Base-by-base conservation (phyloP, 92 coral and sea anemone genomes). In the Umimayanthus chanpuru region DNA sequence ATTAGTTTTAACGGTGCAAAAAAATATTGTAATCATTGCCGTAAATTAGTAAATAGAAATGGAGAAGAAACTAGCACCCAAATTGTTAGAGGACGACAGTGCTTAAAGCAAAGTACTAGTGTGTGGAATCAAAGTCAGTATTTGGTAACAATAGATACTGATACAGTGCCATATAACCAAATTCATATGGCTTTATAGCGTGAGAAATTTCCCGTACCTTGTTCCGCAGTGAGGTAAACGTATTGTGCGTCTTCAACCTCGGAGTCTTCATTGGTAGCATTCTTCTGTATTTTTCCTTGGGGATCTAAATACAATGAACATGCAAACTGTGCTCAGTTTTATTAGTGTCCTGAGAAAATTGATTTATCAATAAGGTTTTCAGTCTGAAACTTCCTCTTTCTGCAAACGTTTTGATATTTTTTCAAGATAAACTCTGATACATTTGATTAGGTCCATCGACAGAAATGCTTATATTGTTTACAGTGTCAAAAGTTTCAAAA, bases 171-270 rank as follows among this genome's bases (percentile, higher is more conserved):
- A 53, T 81, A 0, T 20, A 6, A 9, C 32, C 68, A 21, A 4
- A 47, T 41, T 15, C 0, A 2, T 23, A 16, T 23, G 68, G 14
- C 68, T 3, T 1, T 61, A 1, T 20, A 20, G 25, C 9, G 7
- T 20, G 26, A 4, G 25, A 20, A 20, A 61, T 5, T 9, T 50
- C 94, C 81, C n/a, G n/a, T 82, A 96, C 98, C 90, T 68, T 96
- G 92, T 28, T 91, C 91, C 23, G 92, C 90, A 61, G 91, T 82
- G 74, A 87, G 89, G 92, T 97, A 97, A 87, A 95, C 91, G 80
- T 90, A 97, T 68, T 89, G 91, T 9, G 99, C 94, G 64, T 92
- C 94, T 9, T 97, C 96, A 26, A 96, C 91, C 8, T 86, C 92
- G 20, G 96, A 89, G 79, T 94, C 92, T 55, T 87, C 91, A 67